These are phyloP conservation scores for Chymomyza caudatula DNA, from an alignment of 2,888 invertebrate species.

Conservation along the genomic window DNA sequence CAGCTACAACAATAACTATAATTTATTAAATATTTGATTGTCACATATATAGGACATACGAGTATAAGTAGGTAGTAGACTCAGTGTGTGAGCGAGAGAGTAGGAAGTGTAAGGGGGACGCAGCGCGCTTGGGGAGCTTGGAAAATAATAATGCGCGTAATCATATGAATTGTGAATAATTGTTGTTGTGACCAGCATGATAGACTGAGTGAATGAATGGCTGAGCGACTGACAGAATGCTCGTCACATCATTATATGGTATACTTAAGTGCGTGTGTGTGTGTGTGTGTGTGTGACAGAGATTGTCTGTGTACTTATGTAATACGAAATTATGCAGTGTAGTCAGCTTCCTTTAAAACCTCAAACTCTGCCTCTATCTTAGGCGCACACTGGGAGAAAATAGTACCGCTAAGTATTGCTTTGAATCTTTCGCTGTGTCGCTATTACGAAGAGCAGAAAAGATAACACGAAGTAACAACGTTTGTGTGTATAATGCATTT, in stretches of 20 bases:
- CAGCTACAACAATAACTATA: constrained; percentile 19
- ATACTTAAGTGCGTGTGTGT: not conserved
- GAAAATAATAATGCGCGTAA: constrained; percentile 10
- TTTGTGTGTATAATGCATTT: too few species aligned
- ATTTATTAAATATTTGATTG: constrained; percentile 59
- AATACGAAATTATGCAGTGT: not conserved
- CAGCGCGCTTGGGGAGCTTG: not conserved
- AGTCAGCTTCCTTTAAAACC: not conserved
- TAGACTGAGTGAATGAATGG: not conserved
- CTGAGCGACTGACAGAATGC: not conserved
- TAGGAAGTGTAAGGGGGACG: not conserved
- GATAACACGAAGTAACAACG: too few species aligned
- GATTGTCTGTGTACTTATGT: not conserved
- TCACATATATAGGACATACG: constrained; percentile 17
- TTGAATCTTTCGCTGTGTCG: too few species aligned
- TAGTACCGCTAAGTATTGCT: too few species aligned
- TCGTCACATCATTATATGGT: not conserved
- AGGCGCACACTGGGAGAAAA: not conserved
- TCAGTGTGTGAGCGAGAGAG: not conserved
- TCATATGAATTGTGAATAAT: constrained; percentile 11
- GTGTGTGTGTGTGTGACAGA: not conserved
- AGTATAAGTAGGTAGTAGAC: not conserved
- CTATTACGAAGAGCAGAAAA: too few species aligned
- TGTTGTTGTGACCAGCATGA: not conserved
- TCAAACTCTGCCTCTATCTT: not conserved